These are phyloP conservation scores for Cordilura impudica DNA, from an alignment of 2,888 invertebrate genomes.

Conservation along the genomic window DNA sequence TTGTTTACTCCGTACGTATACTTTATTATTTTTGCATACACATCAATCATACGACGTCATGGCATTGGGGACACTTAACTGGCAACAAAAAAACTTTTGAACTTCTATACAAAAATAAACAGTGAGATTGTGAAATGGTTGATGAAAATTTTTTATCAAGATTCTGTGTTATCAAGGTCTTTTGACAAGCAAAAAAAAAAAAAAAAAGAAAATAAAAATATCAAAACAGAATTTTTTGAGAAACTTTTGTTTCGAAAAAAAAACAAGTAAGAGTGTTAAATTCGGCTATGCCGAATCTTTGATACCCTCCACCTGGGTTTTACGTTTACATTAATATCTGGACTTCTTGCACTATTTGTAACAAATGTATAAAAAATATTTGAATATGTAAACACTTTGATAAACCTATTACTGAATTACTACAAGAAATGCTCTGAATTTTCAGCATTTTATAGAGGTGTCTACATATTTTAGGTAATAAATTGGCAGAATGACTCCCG, in stretches of 20 bases:
- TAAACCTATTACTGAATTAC: too few species aligned
- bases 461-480: too few species aligned
- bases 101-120: neutral
- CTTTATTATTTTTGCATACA: constrained; percentile 6
- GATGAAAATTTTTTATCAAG: constrained; percentile 1
- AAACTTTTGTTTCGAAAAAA: neutral
- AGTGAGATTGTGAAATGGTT: constrained; percentile 6
- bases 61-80: constrained; percentile 38
- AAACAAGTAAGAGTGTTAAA: too few species aligned
- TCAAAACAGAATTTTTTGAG: neutral
- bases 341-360: too few species aligned
- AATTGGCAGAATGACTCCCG: too few species aligned
- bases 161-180: constrained; percentile 9
- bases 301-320: too few species aligned
- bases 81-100: constrained; percentile 8
- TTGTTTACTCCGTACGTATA: neutral
- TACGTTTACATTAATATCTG: too few species aligned
- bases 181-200: neutral
- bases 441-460: too few species aligned
- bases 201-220: neutral
- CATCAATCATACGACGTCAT: constrained; percentile 48
- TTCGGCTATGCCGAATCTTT: too few species aligned
- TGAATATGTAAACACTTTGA: too few species aligned
- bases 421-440: too few species aligned
- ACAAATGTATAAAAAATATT: too few species aligned